Conservation (phyloP, 2,888 invertebrate genomes). For the Drosophila gaucha region DNA sequence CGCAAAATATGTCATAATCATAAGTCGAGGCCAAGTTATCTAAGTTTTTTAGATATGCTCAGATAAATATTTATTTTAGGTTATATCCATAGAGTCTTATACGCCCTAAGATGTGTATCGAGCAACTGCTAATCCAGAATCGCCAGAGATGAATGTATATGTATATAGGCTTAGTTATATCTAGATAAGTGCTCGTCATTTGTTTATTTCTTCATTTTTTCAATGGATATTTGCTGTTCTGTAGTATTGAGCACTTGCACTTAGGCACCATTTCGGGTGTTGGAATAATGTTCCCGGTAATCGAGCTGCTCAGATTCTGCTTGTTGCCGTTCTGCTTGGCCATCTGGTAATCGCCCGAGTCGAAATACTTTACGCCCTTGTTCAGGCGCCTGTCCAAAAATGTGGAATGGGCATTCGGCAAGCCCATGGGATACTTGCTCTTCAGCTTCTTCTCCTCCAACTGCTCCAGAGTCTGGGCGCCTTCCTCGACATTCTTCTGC, state of each 20-base stretch:
- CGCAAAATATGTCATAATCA: no score
- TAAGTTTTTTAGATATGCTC: no score
- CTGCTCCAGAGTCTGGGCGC: constrained; percentile 88
- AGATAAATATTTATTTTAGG: no score
- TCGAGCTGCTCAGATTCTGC: constrained; percentile 85
- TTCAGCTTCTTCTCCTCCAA: constrained; percentile 96
- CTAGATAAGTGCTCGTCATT: no score
- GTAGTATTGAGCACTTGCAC: constrained; percentile 88
- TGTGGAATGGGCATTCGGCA: constrained; percentile 92
- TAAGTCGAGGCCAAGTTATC: no score
- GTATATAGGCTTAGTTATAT: no score
- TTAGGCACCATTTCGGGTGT: constrained; percentile 98
- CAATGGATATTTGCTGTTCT: not conserved
- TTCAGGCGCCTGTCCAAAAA: constrained; percentile 96
- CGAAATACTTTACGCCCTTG: constrained; percentile 99
- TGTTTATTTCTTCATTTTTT: no score
- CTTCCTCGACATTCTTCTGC: not conserved
- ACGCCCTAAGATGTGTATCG: no score
- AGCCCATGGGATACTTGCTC: constrained; percentile 93
- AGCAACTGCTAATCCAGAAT: no score
- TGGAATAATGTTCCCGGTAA: constrained; percentile 95
- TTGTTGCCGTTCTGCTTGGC: constrained; percentile 93
- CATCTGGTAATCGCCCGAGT: constrained; percentile 99
- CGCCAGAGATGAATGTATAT: no score
- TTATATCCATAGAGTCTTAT: no score